Percentiles rank a stretch among this genome's conserved stretches.
phyloP scores from a whole-genome alignment of 1,140 invertebrate species.

The Saccostrea echinata region DNA sequence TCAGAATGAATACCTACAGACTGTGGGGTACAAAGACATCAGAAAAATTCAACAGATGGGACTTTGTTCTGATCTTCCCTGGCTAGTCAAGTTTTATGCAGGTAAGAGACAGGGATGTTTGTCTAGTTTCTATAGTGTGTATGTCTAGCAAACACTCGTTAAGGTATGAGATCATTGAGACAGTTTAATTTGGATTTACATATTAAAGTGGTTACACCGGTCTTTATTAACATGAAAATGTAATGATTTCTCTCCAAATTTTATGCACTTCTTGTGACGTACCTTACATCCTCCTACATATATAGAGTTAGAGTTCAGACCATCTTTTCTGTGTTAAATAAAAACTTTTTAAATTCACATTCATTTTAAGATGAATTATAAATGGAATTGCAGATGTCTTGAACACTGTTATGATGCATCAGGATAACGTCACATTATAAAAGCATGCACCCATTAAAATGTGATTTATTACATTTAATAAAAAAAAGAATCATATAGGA shows the following conservation, averaged over 20 bases:
- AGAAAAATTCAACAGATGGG: conserved; percentile 78
- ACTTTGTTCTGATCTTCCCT: conserved; percentile 70
- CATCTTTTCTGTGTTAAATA: no score
- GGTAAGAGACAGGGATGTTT: conserved; percentile 64
- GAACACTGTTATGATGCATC: no score
- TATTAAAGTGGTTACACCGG: background rate
- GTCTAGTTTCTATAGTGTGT: conserved; percentile 6
- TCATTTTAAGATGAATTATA: no score
- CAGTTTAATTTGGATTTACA: background rate
- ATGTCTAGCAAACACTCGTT: background rate
- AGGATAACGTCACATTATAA: no score
- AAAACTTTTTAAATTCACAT: no score
- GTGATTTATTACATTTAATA: no score
- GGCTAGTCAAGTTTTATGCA: conserved; percentile 79
- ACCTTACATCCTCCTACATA: no score
- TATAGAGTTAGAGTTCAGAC: no score
- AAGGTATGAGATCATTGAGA: background rate
- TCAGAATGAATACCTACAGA: conserved; percentile 77
- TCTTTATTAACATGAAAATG: background rate
- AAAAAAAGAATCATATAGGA: no score
- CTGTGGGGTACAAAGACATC: conserved; percentile 76
- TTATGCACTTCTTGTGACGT: no score
- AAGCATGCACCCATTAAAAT: no score
- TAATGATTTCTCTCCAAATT: background rate
- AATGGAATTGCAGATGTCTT: no score